These are phyloP conservation scores for Aphaenogaster ashmeadi DNA, from an alignment of 1,140 invertebrate species.

Conservation along the genomic window DNA sequence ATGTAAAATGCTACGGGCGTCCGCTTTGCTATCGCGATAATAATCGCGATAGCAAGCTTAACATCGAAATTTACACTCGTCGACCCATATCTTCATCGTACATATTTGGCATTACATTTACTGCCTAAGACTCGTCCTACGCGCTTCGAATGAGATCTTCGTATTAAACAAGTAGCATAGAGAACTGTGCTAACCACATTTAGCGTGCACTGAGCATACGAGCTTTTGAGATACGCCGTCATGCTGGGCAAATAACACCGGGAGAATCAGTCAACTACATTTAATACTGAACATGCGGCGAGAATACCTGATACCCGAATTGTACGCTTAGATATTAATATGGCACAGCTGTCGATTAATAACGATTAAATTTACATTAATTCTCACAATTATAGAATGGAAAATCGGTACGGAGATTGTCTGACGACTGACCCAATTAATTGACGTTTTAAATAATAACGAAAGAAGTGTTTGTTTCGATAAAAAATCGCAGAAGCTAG, in stretches of 20 bases:
- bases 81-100: constrained; percentile 8
- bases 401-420: background rate
- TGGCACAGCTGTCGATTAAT: background rate
- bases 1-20: constrained; percentile 36
- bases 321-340: constrained; percentile 23
- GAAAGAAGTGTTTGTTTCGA: background rate
- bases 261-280: constrained; percentile 8
- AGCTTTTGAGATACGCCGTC: constrained; percentile 31
- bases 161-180: background rate
- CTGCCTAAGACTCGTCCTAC: constrained; percentile 8
- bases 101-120: constrained; percentile 24
- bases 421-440: background rate
- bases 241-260: constrained; percentile 5
- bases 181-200: constrained; percentile 29
- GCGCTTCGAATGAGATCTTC: constrained; percentile 17
- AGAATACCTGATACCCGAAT: background rate
- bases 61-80: constrained; percentile 10
- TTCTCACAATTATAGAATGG: background rate
- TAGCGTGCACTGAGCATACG: constrained; percentile 2
- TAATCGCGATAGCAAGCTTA: background rate
- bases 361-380: constrained; percentile 14
- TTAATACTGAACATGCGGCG: background rate
- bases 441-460: constrained; percentile 3
- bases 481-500: background rate
- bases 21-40: constrained; percentile 8